Conservation (phyloP, 1,140 invertebrate species). For the Conus betulinus region DNA sequence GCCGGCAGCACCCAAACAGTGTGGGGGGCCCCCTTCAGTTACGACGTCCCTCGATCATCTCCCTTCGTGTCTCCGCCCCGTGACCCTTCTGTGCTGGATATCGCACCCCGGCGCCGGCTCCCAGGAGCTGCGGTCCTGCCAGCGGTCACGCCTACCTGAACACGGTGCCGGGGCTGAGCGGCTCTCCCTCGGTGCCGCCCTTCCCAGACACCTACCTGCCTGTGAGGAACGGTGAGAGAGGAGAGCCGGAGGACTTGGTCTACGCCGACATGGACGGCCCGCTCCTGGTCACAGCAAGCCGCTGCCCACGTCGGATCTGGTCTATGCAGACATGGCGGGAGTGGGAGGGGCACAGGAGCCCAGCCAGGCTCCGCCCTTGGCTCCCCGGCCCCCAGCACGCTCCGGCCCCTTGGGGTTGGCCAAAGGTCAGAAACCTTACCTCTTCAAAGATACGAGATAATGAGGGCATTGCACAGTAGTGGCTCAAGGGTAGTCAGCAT, state of each 20-base stretch:
- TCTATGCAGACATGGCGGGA: neutral
- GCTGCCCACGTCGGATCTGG: neutral
- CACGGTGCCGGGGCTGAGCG: slow-evolving; percentile 30
- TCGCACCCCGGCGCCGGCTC: slow-evolving; percentile 8
- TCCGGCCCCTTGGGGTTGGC: neutral
- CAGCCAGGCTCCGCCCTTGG: slow-evolving; percentile 36
- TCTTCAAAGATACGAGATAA: too few relatives aligned
- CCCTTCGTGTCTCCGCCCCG: slow-evolving; percentile 11
- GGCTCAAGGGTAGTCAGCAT: neutral
- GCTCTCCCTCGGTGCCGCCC: neutral
- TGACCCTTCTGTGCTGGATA: neutral
- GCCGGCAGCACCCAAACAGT: slow-evolving; percentile 37
- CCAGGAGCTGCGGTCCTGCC: neutral
- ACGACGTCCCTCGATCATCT: slow-evolving; percentile 52
- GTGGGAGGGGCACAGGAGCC: slow-evolving; percentile 4
- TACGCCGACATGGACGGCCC: slow-evolving; percentile 19
- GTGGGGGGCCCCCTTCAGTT: slow-evolving; percentile 19
- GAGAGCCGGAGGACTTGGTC: neutral
- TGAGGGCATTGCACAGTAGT: too few relatives aligned
- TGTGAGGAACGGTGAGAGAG: neutral
- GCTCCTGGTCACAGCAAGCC: neutral
- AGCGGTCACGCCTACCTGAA: slow-evolving; percentile 38
- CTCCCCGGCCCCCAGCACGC: slow-evolving; percentile 33
- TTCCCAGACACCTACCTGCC: slow-evolving; percentile 11
- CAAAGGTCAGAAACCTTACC: neutral